Conservation (phyloP, 2,797 vertebrate genomes). For the Myotis daubentonii region DNA sequence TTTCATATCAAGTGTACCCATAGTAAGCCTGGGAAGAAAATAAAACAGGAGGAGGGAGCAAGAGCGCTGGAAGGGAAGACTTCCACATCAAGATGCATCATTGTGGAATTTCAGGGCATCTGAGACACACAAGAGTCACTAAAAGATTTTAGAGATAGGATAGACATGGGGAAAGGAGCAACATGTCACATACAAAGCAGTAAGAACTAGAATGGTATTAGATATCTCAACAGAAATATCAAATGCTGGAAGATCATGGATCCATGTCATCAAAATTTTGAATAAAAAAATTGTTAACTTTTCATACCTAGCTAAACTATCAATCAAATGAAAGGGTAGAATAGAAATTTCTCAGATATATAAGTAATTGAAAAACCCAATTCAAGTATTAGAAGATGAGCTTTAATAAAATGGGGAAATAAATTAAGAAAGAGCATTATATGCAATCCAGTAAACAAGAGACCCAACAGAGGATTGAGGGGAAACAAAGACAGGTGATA, state of each 20-base stretch:
- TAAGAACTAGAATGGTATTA: not conserved
- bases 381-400: not conserved
- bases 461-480: not conserved
- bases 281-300: constrained; percentile 42
- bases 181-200: not conserved
- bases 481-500: not conserved
- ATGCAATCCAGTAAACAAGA: not conserved
- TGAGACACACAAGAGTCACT: not conserved
- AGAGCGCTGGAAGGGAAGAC: not conserved
- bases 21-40: not conserved
- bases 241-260: not conserved
- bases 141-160: not conserved
- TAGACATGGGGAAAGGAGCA: not conserved
- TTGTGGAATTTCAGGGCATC: not conserved
- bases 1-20: not conserved
- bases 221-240: not conserved
- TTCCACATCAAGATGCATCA: not conserved
- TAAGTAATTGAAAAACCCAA: not conserved
- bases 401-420: not conserved
- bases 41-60: not conserved
- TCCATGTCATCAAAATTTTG: not conserved
- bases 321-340: not conserved
- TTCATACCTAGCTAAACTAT: constrained; percentile 20
- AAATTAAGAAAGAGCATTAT: not conserved
- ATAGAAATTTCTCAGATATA: not conserved